Base-by-base conservation (phyloP, 2,888 invertebrate genomes). In the Chymomyza procnemis region DNA sequence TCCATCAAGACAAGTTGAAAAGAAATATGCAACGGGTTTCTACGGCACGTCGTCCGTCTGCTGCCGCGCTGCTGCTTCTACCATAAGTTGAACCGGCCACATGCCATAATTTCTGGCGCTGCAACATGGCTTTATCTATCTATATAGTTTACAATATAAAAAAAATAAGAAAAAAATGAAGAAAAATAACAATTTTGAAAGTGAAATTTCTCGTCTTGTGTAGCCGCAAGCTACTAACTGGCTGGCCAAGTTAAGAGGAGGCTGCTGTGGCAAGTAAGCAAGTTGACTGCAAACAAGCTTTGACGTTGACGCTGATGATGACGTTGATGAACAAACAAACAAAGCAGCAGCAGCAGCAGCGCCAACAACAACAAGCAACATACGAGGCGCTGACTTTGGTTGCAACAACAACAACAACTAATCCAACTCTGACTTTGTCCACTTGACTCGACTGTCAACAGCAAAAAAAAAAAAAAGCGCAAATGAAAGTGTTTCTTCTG, bases 311-410 rank as follows among this genome's bases (percentile, higher is more conserved):
- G 71, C 69, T 76, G 76, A 76, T 76, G 76, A 76, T 76, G 76
- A 76, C 75, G 76, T 78, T 76, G 76, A 76, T 75, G 78, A 78
- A 76, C 69, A 76, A 76, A 76, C 78, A 76, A 76, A 76, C 76
- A 73, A 78, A 72, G 64, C 72, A 71, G 64, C 54, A 18, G 48
- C 18, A 41, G 6, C 34, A 41, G 61, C 54, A 41, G 12, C 50
- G 16, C 12, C 46, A 48, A 26, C n/a, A n/a, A 3, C 26, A 26
- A 26, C 26, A 26, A 26, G 21, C 77, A 76, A 67, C 74, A 77
- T 74, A 71, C 69, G 78, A 50, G 48, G 16, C 18, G 14, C 16
- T 18, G 16, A 50, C 16, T 50, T 12, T n/a, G 2, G 26, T 6
- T 26, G 48, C 18, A 16, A 50, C 16, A 50, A 47, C 47, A 47